Percentiles rank a stretch among this genome's conserved stretches.
phyloP scores from a whole-genome alignment of 2,797 vertebrate genomes.

The Glyptemys insculpta region DNA sequence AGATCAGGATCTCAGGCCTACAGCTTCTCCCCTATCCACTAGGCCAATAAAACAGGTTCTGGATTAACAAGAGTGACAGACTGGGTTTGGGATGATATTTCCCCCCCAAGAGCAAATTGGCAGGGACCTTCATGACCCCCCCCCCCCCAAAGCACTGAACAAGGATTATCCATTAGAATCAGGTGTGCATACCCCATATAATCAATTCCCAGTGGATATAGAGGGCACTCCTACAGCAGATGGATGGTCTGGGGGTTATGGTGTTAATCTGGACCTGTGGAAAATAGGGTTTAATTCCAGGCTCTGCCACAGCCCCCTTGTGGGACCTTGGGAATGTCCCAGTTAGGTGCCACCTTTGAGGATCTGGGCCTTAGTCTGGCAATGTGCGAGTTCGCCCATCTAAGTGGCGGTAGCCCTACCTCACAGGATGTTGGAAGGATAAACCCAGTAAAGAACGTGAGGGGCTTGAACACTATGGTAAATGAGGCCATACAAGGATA shows the following conservation, averaged over 20 bases:
- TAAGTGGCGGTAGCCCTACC: neutral
- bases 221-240: neutral
- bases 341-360: no score
- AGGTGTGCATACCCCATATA: accelerated
- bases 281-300: neutral
- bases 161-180: neutral
- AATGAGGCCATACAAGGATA: neutral
- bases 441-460: neutral
- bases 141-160: neutral
- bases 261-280: neutral
- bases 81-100: accelerated
- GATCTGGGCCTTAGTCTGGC: no score
- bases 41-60: neutral
- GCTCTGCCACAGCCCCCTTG: neutral
- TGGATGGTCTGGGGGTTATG: neutral
- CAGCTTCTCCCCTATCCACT: neutral
- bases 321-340: neutral
- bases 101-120: neutral
- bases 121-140: no score
- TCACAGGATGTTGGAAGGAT: neutral
- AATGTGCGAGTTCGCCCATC: neutral
- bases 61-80: accelerated
- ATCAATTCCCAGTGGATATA: neutral
- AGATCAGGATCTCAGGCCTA: neutral
- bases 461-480: neutral